phyloP scores from a whole-genome alignment of 2,113 vertebrate species.

The Heteronetta atricapilla region DNA sequence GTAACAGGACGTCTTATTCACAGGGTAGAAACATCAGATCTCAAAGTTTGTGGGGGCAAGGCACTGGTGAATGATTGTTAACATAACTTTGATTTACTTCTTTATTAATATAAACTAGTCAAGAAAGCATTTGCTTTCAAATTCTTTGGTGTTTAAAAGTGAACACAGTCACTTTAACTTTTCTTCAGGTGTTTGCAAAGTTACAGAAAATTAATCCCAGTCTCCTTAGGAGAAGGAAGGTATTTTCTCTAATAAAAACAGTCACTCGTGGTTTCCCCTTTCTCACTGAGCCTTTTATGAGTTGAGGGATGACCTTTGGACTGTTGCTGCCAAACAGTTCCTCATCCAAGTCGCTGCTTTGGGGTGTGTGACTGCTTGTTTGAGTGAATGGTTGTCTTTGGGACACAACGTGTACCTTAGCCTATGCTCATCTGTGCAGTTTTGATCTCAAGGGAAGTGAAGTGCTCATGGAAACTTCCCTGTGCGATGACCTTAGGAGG shows the following conservation, averaged over 20 bases:
- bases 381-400: background rate
- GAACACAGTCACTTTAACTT: background rate
- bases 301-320: background rate
- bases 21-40: background rate
- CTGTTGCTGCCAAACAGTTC: background rate
- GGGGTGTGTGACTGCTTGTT: background rate
- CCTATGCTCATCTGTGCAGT: background rate
- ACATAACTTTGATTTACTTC: slow-evolving; percentile 6
- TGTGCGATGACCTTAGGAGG: background rate
- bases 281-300: slow-evolving; percentile 36
- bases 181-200: background rate
- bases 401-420: background rate
- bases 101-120: background rate
- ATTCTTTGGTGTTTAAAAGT: slow-evolving; percentile 7
- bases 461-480: background rate
- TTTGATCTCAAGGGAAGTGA: background rate
- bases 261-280: slow-evolving; percentile 36
- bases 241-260: slow-evolving; percentile 61
- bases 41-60: background rate
- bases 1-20: background rate
- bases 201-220: slow-evolving; percentile 60
- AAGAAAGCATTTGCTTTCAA: background rate
- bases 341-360: background rate
- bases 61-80: background rate
- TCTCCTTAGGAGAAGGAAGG: slow-evolving; percentile 25